Conservation (phyloP, 2,797 vertebrate genomes). For the Spea hammondii region DNA sequence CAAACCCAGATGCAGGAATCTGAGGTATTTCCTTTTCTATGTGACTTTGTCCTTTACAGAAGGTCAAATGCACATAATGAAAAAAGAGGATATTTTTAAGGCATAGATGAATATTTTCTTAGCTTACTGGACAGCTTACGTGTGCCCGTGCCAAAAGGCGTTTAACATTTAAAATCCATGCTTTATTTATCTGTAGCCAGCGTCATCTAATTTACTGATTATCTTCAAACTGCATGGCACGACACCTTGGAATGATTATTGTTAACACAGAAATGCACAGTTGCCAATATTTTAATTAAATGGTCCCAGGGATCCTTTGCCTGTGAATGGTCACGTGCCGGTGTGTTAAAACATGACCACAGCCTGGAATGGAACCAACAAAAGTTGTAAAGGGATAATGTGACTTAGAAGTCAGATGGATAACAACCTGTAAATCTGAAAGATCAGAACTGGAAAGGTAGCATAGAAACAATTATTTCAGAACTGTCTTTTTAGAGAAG, state of each 20-base stretch:
- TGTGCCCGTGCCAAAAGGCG: slow-evolving; percentile 38
- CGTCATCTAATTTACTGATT: slow-evolving; percentile 48
- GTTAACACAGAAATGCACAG: background rate
- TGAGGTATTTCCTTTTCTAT: slow-evolving; percentile 79
- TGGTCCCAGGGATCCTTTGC: no score
- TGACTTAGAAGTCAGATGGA: no score
- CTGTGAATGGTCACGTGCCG: no score
- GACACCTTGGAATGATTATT: background rate
- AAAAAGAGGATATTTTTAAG: slow-evolving; percentile 57
- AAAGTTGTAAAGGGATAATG: no score
- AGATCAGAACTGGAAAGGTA: no score
- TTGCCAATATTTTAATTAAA: no score
- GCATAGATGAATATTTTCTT: slow-evolving; percentile 54
- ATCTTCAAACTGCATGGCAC: background rate
- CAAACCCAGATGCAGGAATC: slow-evolving; percentile 76
- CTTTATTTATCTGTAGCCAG: slow-evolving; percentile 55
- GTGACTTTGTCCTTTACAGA: slow-evolving; percentile 67
- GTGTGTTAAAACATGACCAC: no score
- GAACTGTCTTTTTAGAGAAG: no score
- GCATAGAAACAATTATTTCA: no score
- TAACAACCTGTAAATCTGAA: no score
- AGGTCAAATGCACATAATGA: slow-evolving; percentile 67
- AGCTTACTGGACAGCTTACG: slow-evolving; percentile 47
- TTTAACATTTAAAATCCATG: slow-evolving; percentile 52
- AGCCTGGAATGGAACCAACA: no score